phyloP scores from a whole-genome alignment of 2,888 invertebrate genomes.

The Isoperla grammatica region DNA sequence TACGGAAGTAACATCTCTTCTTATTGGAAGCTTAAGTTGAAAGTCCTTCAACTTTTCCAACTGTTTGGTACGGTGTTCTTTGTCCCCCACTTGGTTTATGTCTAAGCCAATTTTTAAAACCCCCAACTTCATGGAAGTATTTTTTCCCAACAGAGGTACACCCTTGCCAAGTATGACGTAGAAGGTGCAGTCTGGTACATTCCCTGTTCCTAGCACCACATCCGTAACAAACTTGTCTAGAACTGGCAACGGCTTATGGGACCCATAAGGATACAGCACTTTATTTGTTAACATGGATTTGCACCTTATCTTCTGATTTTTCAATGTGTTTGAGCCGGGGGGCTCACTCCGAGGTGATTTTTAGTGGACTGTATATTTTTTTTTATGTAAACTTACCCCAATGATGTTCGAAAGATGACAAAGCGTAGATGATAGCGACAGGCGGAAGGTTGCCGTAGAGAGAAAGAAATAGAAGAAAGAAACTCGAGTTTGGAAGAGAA shows the following conservation, averaged over 20 bases:
- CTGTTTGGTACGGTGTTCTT: no score
- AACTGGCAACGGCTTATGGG: not conserved
- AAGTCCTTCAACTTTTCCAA: slow-evolving; percentile 4
- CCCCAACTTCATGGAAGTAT: slow-evolving; percentile 16
- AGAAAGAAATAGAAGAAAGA: no score
- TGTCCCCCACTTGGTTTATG: no score
- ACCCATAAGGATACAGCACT: slow-evolving; percentile 16
- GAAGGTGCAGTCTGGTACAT: not conserved
- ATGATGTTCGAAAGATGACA: no score
- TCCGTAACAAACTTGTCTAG: slow-evolving; percentile 8
- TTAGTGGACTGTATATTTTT: no score
- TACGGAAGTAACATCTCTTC: slow-evolving; percentile 30
- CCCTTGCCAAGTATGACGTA: slow-evolving; percentile 19
- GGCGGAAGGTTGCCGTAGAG: no score
- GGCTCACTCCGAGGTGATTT: no score
- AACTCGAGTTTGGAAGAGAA: no score
- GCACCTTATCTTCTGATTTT: slow-evolving; percentile 8
- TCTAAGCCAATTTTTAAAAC: slow-evolving; percentile 5
- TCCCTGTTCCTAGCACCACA: not conserved
- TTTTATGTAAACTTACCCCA: no score
- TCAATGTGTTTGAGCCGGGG: no score
- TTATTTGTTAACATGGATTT: not conserved
- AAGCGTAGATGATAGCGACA: no score
- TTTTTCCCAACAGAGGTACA: slow-evolving; percentile 15
- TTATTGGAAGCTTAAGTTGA: slow-evolving; percentile 8